Percentiles rank a stretch among this genome's conserved stretches.
These are phyloP conservation scores for Malurus alboscapulatus DNA, from an alignment of 2,113 vertebrate genomes.

Conservation along the genomic window DNA sequence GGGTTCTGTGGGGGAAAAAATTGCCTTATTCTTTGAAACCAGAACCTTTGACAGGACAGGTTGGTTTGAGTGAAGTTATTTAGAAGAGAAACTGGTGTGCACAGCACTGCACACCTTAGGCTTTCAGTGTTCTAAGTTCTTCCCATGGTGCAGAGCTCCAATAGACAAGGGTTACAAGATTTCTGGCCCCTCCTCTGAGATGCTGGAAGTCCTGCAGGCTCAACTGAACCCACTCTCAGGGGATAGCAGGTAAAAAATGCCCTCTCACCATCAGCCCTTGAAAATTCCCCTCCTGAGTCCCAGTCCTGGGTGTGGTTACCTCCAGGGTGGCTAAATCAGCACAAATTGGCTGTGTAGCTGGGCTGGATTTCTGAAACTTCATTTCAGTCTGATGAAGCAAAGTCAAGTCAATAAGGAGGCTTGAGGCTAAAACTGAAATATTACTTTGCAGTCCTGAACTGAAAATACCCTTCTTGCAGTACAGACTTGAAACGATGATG, in stretches of 20 bases:
- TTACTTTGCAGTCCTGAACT: background rate
- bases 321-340: background rate
- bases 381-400: background rate
- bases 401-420: background rate
- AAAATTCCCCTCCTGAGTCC: background rate
- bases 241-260: background rate
- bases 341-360: background rate
- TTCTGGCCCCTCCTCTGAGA: background rate
- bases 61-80: background rate
- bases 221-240: background rate
- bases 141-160: background rate
- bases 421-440: background rate
- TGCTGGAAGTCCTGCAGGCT: background rate
- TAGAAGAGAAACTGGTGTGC: background rate
- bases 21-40: background rate
- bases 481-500: background rate
- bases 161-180: background rate
- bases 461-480: background rate
- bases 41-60: background rate
- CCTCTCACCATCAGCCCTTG: background rate
- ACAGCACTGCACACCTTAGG: background rate
- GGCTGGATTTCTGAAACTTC: background rate
- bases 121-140: background rate
- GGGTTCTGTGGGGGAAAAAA: accelerated
- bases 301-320: background rate